phyloP scores from a whole-genome alignment of 1,140 invertebrate species.

The Diabrotica undecimpunctata region DNA sequence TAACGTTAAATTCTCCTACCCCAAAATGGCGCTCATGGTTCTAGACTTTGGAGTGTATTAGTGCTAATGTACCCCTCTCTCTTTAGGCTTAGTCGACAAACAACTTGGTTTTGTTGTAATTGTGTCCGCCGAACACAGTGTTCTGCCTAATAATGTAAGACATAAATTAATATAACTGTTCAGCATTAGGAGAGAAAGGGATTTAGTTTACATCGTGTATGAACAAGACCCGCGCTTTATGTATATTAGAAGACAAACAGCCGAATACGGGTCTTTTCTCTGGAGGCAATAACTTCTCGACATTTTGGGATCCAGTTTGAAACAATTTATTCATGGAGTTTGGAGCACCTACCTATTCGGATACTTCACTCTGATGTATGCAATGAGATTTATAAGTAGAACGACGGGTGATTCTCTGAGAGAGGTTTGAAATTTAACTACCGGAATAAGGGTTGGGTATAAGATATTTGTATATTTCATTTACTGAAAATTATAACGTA shows the following conservation, averaged over 20 bases:
- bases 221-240: slow-evolving; percentile 23
- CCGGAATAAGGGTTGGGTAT: too few relatives aligned
- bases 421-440: too few relatives aligned
- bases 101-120: slow-evolving; percentile 44
- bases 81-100: slow-evolving; percentile 40
- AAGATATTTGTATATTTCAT: too few relatives aligned
- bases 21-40: slow-evolving; percentile 1
- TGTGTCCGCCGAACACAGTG: slow-evolving; percentile 40
- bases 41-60: slow-evolving; percentile 37
- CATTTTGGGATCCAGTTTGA: slow-evolving; percentile 2
- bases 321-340: slow-evolving; percentile 1
- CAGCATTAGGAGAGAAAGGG: slow-evolving; percentile 33
- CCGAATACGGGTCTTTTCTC: slow-evolving; percentile 6
- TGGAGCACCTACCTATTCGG: neutral
- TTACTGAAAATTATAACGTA: too few relatives aligned
- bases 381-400: too few relatives aligned
- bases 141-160: slow-evolving; percentile 44
- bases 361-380: neutral
- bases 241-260: slow-evolving; percentile 10
- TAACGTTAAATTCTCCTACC: neutral
- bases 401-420: too few relatives aligned
- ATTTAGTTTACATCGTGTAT: slow-evolving; percentile 39
- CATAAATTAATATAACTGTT: slow-evolving; percentile 46
- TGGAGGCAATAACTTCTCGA: slow-evolving; percentile 9
- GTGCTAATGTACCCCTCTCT: slow-evolving; percentile 38